Conservation (phyloP, 1,140 invertebrate genomes). For the Camponotus vicinus region DNA sequence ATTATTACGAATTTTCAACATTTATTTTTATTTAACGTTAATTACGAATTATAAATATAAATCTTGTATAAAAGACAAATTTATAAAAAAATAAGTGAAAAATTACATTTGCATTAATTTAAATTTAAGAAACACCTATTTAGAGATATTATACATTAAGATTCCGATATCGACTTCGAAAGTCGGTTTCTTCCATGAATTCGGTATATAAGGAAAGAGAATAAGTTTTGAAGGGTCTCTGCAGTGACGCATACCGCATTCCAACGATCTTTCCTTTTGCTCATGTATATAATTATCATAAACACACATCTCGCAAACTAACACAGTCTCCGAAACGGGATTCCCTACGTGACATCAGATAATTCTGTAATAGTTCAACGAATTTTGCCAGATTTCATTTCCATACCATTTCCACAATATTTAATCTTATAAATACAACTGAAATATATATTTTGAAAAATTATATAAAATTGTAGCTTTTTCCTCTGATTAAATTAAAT, state of each 20-base stretch:
- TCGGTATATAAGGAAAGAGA: constrained; percentile 20
- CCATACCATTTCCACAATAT: not conserved
- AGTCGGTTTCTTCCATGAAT: constrained; percentile 4
- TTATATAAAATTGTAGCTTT: not conserved
- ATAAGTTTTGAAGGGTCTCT: constrained; percentile 31
- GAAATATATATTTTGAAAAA: not conserved
- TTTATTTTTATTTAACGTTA: not conserved
- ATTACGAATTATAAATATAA: not conserved
- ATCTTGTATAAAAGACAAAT: not conserved
- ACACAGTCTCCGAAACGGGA: not conserved
- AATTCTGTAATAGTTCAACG: not conserved
- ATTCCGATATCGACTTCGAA: not conserved
- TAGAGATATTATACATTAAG: not conserved
- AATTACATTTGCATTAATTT: not conserved
- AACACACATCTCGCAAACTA: not conserved
- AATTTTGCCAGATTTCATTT: not conserved
- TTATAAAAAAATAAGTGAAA: not conserved
- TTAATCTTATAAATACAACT: not conserved
- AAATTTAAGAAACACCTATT: not conserved
- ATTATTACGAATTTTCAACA: not conserved
- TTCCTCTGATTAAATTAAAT: not conserved
- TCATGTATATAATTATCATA: constrained; percentile 28
- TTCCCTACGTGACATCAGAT: not conserved
- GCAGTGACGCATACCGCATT: constrained; percentile 19
- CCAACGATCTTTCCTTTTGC: constrained; percentile 18